phyloP scores from a whole-genome alignment of 2,113 vertebrate species.

The Chionodraco myersi region DNA sequence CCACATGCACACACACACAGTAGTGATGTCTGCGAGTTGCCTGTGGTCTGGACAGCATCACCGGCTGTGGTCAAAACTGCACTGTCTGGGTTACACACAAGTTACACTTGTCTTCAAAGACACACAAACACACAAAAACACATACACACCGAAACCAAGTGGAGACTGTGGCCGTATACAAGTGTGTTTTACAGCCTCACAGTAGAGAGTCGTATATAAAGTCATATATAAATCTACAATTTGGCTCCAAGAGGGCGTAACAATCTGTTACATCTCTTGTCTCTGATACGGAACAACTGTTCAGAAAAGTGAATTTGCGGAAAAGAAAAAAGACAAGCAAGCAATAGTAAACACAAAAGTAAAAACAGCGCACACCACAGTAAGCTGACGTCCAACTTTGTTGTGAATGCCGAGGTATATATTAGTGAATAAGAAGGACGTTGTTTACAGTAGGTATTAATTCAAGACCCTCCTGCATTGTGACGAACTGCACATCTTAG shows the following conservation, averaged over 20 bases:
- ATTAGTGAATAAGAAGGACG: too few relatives aligned
- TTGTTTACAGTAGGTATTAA: too few relatives aligned
- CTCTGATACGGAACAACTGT: too few relatives aligned
- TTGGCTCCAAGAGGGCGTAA: background rate
- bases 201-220: conserved; percentile 13
- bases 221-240: conserved; percentile 3
- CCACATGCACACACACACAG: conserved; percentile 38
- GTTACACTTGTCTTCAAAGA: conserved; percentile 73
- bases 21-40: conserved; percentile 65
- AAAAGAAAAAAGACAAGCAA: too few relatives aligned
- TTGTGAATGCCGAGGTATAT: too few relatives aligned
- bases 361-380: too few relatives aligned
- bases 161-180: conserved; percentile 14
- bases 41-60: conserved; percentile 78
- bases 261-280: background rate
- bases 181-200: conserved; percentile 28
- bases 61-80: conserved; percentile 67
- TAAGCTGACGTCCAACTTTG: too few relatives aligned
- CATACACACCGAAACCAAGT: too few relatives aligned
- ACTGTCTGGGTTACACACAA: conserved; percentile 74
- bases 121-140: conserved; percentile 16
- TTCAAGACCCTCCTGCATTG: too few relatives aligned
- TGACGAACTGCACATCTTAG: too few relatives aligned
- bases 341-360: too few relatives aligned
- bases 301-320: too few relatives aligned